Conservation (phyloP, 2,888 invertebrate genomes). For the Troglohyphantes excavatus region DNA sequence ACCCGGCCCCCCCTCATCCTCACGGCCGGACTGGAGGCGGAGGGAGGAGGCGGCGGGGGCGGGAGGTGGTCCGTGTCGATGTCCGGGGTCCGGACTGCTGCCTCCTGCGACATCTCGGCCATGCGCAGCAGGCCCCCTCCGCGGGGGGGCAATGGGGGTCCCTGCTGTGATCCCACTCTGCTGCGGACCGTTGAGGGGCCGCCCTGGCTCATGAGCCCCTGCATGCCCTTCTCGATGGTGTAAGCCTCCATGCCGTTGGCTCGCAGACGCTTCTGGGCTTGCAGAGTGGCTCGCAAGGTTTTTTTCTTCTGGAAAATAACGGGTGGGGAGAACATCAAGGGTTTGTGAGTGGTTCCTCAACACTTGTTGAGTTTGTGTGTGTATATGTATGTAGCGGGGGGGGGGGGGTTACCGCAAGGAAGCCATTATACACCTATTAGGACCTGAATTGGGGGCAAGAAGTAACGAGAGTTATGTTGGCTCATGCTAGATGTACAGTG, state of each 20-base stretch:
- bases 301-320: constrained; percentile 92
- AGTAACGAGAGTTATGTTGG: no score
- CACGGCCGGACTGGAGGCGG: constrained; percentile 70
- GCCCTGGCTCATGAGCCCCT: constrained; percentile 50
- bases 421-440: no score
- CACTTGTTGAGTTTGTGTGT: no score
- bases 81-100: constrained; percentile 60
- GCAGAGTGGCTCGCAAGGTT: constrained; percentile 90
- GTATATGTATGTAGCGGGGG: no score
- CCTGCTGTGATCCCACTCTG: not conserved
- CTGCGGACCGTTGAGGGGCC: not conserved
- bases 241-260: constrained; percentile 87
- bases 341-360: no score
- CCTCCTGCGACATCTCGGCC: constrained; percentile 40
- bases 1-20: constrained; percentile 69
- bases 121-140: constrained; percentile 26
- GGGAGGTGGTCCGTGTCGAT: constrained; percentile 75
- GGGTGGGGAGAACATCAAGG: constrained; percentile 59
- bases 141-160: constrained; percentile 44
- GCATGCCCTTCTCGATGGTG: constrained; percentile 76
- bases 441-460: no score
- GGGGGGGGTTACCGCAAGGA: no score
- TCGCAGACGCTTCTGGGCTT: constrained; percentile 89
- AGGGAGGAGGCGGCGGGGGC: constrained; percentile 77
- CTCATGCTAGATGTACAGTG: no score